Evolutionary conservation across 2,113 vertebrate species (phyloP), one percentile per base, ranked within the genome.

Genomic region (Myrmecobius fasciatus): DNA sequence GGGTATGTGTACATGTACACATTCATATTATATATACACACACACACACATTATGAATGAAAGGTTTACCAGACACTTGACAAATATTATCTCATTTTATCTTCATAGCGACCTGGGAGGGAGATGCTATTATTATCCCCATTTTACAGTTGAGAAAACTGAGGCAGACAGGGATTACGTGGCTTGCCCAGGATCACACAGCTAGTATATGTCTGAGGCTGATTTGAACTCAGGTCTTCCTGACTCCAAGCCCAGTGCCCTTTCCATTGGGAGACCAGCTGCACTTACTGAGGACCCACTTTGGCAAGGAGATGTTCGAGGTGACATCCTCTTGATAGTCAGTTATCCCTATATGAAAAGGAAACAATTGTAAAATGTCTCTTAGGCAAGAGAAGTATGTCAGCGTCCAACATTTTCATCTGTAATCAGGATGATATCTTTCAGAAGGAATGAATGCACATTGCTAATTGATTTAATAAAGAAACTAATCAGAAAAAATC

Each of bases 401-500:
- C 53, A 75, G 92, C 51, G 53, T 91, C 17, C 91, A 92, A 0
- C 95, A 91, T 96, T 97, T 47, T 91, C 94, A n/a, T 56, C 24
- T 89, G 25, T 91, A 91, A 95, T 83, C 36, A 54, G 0, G 36
- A 43, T 95, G 54, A 48, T 91, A 43, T 43, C 20, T 97, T 97
- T 95, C 47, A 94, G 93, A 93, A 92, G 91, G 51, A 91, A 94
- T 95, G 91, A 95, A 52, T 91, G 96, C 89, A 94, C 92, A 89
- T 48, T 94, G 52, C 67, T 94, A 92, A 93, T 56, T 95, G 91
- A 31, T 89, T 92, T 95, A 92, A 89, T 60, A 92, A 92, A 96
- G 93, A 96, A 95, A 36, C 95, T 91, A 22, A 90, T 96, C 96
- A 91, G 89, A 51, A 88, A 96, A 96, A 89, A 96, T 91, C 48